phyloP scores from a whole-genome alignment of 35 echinoderm and acorn worm species.

The Strongylocentrotus purpuratus region DNA sequence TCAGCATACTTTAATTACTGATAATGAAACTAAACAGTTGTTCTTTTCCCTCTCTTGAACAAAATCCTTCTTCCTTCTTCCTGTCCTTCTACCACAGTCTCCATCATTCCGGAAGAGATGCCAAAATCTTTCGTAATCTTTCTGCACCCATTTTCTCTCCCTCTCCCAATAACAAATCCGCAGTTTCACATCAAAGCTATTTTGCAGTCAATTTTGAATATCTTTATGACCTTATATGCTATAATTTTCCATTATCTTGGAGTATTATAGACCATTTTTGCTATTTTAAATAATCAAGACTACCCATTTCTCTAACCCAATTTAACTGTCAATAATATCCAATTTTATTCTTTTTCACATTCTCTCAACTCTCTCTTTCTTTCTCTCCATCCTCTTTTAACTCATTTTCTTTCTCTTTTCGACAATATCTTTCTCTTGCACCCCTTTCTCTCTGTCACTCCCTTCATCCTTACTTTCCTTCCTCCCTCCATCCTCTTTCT shows the following conservation, averaged over 20 bases:
- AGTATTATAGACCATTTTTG: too few species aligned
- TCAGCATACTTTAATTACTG: constrained; percentile 38
- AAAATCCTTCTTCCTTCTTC: background rate
- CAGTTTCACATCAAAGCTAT: too few species aligned
- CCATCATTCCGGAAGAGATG: background rate
- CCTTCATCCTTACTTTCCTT: background rate
- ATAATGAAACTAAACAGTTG: constrained; percentile 40
- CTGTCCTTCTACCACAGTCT: background rate
- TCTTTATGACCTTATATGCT: too few species aligned
- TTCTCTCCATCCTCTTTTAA: background rate
- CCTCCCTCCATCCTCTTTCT: background rate
- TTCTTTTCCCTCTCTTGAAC: background rate
- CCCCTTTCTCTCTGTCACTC: background rate
- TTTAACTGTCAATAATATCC: too few species aligned
- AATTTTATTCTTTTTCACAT: too few species aligned
- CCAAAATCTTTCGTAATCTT: background rate
- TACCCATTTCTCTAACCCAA: too few species aligned
- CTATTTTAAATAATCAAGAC: too few species aligned
- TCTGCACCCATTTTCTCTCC: background rate
- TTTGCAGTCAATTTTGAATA: too few species aligned
- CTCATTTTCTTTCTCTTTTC: background rate
- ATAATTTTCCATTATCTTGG: too few species aligned
- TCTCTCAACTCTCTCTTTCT: background rate
- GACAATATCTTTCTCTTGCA: background rate
- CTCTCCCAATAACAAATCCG: background rate